Base-by-base conservation (phyloP, 2,797 vertebrate species). In the Vespertilio murinus region DNA sequence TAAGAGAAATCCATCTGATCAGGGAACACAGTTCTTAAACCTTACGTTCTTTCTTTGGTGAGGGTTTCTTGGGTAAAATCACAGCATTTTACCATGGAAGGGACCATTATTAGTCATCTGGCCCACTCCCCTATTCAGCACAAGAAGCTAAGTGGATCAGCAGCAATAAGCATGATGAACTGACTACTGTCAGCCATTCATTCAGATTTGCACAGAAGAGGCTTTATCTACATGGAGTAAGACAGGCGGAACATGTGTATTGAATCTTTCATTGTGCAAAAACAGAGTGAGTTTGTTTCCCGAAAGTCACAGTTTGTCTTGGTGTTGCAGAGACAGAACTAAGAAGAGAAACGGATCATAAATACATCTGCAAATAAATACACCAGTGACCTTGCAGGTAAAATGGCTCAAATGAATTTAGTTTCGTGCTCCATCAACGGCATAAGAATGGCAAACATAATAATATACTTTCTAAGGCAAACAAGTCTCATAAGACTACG, bases 121-220 rank as follows among this genome's bases (percentile, higher is more conserved):
- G 54, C 30, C 18, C 61, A 93, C 64, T 42, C 54, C 61, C 30
- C 78, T 77, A 38, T 18, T 78, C 78, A 95, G 74, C 16, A 82
- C 61, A 78, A 90, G 42, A 81, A 92, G 81, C 78, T 81, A 90
- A 91, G 45, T 42, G 82, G 81, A 90, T 93, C 33, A 88, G 74
- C 90, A 74, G 73, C 0, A 5, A 6, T 52, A 78, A 82, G 42
- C 5, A 64, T 17, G 35, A 89, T 69, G 14, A 94, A 70, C 85
- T 79, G 25, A 73, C 49, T 35, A 23, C 54, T 73, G 78, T 64
- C 42, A 78, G 78, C 49, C 77, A 17, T 42, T 94, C 67, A 88
- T 78, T 92, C 78, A 22, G 69, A 78, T 73, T 65, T 17, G 56
- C 2, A 86, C 61, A 73, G 71, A 93, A 95, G 75, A 83, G 84